Evolutionary conservation across 2,797 vertebrate genomes (phyloP).

Genomic region (Myotis daubentonii): DNA sequence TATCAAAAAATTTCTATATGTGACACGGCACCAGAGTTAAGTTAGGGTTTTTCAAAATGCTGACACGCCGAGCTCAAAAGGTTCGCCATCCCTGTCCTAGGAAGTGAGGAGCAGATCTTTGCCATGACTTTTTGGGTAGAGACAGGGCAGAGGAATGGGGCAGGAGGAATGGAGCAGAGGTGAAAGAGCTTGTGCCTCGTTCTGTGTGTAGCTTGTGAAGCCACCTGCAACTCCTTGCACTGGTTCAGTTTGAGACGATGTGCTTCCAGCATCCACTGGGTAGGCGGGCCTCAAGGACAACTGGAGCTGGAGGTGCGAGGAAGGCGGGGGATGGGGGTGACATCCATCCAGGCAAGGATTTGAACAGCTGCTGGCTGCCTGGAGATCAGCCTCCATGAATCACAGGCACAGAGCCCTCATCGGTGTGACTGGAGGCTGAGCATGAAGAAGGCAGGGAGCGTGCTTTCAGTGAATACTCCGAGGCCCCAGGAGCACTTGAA

Average conservation of each 20-base stretch:
- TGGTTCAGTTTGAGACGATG: not conserved
- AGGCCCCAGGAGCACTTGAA: not conserved
- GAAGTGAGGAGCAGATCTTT: not conserved
- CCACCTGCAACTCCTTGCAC: rapidly evolving
- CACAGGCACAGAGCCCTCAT: not conserved
- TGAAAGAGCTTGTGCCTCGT: not conserved
- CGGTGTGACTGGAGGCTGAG: not conserved
- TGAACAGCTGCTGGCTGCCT: not conserved
- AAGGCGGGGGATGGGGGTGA: not conserved
- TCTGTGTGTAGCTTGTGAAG: rapidly evolving
- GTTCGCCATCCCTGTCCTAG: not conserved
- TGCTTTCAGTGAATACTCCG: not conserved
- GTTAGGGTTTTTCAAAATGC: too few relatives aligned
- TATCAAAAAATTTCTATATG: too few relatives aligned
- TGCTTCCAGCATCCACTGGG: not conserved
- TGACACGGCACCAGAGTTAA: too few relatives aligned
- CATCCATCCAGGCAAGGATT: not conserved
- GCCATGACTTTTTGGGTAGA: not conserved
- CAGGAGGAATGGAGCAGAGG: not conserved
- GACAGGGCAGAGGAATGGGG: not conserved
- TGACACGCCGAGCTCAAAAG: too few relatives aligned
- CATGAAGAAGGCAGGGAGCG: not conserved
- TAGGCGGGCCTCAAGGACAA: rapidly evolving
- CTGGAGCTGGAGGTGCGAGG: not conserved
- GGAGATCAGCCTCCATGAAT: rapidly evolving